phyloP scores from a whole-genome alignment of 2,113 vertebrate species.

The Apteryx owenii region DNA sequence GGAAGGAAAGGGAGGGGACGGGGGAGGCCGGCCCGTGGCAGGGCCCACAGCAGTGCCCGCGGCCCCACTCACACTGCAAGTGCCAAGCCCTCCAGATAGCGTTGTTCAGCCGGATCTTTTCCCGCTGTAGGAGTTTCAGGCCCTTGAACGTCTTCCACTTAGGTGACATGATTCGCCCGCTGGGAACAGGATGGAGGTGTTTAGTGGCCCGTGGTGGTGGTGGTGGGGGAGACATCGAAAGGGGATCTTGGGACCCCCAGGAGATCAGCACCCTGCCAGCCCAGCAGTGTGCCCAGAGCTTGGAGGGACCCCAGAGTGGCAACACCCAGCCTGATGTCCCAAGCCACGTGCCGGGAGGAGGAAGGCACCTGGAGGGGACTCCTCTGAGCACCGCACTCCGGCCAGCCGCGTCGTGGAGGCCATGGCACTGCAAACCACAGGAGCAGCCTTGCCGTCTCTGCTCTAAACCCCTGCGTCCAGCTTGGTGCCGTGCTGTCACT shows the following conservation, averaged over 20 bases:
- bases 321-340: neutral
- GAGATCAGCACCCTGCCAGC: neutral
- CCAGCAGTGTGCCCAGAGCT: neutral
- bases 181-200: neutral
- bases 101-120: constrained; percentile 91
- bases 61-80: constrained; percentile 84
- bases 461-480: accelerated
- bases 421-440: too few relatives aligned
- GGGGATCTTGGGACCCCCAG: too few relatives aligned
- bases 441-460: neutral
- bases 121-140: constrained; percentile 87
- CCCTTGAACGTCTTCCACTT: constrained; percentile 94
- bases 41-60: neutral
- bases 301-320: too few relatives aligned
- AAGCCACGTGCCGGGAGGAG: neutral
- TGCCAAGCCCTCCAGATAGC: constrained; percentile 91
- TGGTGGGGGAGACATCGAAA: too few relatives aligned
- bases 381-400: neutral
- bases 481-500: accelerated
- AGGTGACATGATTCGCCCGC: constrained; percentile 87
- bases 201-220: neutral
- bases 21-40: too few relatives aligned
- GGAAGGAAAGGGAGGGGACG: too few relatives aligned
- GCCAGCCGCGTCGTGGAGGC: too few relatives aligned
- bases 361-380: neutral